Base-by-base conservation (phyloP, 2,797 vertebrate genomes). In the Tolypeutes matacus region DNA sequence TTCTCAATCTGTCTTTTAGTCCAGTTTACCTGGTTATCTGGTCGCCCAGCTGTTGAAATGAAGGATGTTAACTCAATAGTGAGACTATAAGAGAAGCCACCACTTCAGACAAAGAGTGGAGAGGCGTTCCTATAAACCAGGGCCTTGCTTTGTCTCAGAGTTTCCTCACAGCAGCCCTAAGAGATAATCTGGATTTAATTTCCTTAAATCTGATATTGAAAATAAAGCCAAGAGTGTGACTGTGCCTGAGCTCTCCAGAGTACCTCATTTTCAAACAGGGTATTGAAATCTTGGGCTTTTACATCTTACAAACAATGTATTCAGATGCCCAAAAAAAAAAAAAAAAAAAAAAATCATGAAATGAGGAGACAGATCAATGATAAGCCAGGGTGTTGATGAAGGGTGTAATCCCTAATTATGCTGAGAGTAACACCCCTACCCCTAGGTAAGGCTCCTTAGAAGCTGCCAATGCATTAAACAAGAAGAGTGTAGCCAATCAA, bases 1-100 rank as follows among this genome's bases (percentile, higher is more conserved):
- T 95, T 96, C 96, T 84, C 94, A 95, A 89, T 69, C 91, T 86
- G 94, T 56, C 46, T 95, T 42, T 27, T 20, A 29, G 46, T 39
- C 36, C 23, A 31, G 5, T 29, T 4, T 81, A 70, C 93, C 77
- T 11, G 62, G 56, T 93, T 93, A 64, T 80, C 51, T 42, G 70
- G 64, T 86, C 60, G 78, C 69, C 86, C 76, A 80, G 77, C 83
- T 14, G 73, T 3, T 84, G 83, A 94, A 72, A 86, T 86, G 49
- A 91, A 87, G 76, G 91, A 82, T 56, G 84, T 91, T 51, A 85
- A 69, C 42, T 31, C 73, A 80, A 89, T 53, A 89, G 64, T 42
- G 67, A 93, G 42, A 67, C 51, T 36, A 0, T 31, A 69, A 31
- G 6, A 60, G 76, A 86, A 91, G 62, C 25, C 77, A 64, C 80